Evolutionary conservation across 2,113 vertebrate genomes (phyloP).

Genomic region (Bucco capensis): DNA sequence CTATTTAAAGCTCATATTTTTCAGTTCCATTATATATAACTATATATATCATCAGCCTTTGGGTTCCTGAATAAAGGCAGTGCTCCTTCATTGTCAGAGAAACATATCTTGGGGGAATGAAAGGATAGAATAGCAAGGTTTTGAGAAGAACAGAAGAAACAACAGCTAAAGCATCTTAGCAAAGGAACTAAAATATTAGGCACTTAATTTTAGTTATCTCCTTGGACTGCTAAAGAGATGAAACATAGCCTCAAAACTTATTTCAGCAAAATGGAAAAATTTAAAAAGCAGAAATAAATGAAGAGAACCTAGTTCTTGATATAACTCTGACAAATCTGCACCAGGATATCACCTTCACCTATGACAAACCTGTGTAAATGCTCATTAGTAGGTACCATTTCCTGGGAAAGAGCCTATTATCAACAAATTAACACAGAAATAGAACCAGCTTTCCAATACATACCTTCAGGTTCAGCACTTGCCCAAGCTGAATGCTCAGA

Average conservation of each 20-base stretch:
- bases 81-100: not conserved
- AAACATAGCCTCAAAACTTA: not conserved
- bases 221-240: not conserved
- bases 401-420: not conserved
- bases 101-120: not conserved
- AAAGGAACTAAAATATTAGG: not conserved
- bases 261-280: not conserved
- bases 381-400: not conserved
- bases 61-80: not conserved
- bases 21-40: not conserved
- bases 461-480: not conserved
- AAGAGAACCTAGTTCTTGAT: not conserved
- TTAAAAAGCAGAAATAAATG: not conserved
- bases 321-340: not conserved
- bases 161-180: not conserved
- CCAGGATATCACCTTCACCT: not conserved
- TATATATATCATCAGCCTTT: not conserved
- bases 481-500: slow-evolving; percentile 5
- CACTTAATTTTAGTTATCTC: not conserved
- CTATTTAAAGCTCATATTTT: not conserved
- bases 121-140: not conserved
- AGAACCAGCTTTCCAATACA: not conserved
- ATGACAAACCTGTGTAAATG: not conserved
- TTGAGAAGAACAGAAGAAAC: not conserved
- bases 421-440: not conserved